Base-by-base conservation (phyloP, 2,888 invertebrate species). In the Leucophenga maculata region DNA sequence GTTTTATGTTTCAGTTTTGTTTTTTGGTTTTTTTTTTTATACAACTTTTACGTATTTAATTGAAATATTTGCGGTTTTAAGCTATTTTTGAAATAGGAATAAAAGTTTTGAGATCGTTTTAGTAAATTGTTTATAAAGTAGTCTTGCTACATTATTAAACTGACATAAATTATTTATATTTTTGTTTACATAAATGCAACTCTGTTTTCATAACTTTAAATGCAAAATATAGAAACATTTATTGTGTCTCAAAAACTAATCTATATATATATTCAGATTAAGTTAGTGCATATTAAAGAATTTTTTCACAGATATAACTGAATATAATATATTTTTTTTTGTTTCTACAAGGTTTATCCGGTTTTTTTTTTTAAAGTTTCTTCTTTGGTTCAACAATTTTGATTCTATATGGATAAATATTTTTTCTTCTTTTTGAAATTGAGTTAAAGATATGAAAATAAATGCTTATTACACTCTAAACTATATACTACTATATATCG, bases 1-100 rank as follows among this genome's bases (percentile, higher is more conserved):
- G n/a, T n/a, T 46, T n/a, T 46, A 4, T 14, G 46, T 46, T 46
- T 46, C n/a, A n/a, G 46, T 46, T 14, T 31, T 31, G 26, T 57
- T 22, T 55, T 54, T 54, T 18, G 1, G 4, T 55, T 55, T 11
- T n/a, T 57, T 22, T 57, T 26, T 22, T 14, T 31, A 3, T 57
- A 26, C 57, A 26, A 26, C 22, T 57, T 22, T 57, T 57, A n/a
- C 22, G n/a, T 57, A 57, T 57, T 26, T 57, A 57, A 57, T 57
- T 57, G n/a, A 14, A 57, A 57, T 57, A n/a, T 57, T 31, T 57
- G 22, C 22, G 31, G 16, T 18, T n/a, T 50, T 50, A 50, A 50
- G 50, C 50, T 50, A 50, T 50, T 18, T 50, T 50, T 50, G 16
- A 50, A 16, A 50, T 55, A 55, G 55, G 55, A 55, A 55, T 55